Evolutionary conservation across 1,140 invertebrate species (phyloP), one percentile per base, ranked within the genome.

Genomic region (Kradibia gibbosae): DNA sequence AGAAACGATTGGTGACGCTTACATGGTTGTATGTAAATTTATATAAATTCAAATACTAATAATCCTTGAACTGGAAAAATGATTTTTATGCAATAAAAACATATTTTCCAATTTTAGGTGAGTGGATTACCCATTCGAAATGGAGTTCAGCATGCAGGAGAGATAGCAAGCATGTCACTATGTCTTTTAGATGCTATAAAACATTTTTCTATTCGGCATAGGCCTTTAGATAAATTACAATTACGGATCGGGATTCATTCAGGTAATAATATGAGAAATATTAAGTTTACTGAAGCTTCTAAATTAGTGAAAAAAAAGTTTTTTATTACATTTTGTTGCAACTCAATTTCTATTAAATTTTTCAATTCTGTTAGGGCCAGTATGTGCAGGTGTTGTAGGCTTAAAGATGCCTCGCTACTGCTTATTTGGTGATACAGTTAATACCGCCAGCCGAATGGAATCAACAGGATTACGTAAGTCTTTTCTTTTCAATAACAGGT

Each of bases 381-480:
- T 96, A 15, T 96, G 96, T 85, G 96, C 96, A 0, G 97, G 97
- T 11, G 96, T 98, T 0, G 97, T 98, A 0, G 97, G 97, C 0
- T 88, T 96, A 28, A 97, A 97, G 89, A 98, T 98, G 96, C 97
- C 97, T 0, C 92, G 96, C 71, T 98, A 97, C 87, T 98, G 97
- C 88, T 90, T 98, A 1, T 97, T 97, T 87, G 97, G 97, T 0
- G 97, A 98, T 85, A 97, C 97, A 0, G 96, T 99, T 8, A 99
- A 99, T 89, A 98, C 97, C 0, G 96, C 97, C 0, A 97, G 96
- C 34, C 92, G 97, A 72, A 98, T 99, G 97, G 97, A 98, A 91
- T 98, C 97, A 0, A 97, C 95, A 50, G 96, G 97, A 48, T 93
- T 94, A 83, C 92, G 94, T 95, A 86, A 92, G 91, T 89, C 80